These are phyloP conservation scores for Perizoma flavofasciatum DNA, from an alignment of 2,888 invertebrate genomes.

Conservation along the genomic window DNA sequence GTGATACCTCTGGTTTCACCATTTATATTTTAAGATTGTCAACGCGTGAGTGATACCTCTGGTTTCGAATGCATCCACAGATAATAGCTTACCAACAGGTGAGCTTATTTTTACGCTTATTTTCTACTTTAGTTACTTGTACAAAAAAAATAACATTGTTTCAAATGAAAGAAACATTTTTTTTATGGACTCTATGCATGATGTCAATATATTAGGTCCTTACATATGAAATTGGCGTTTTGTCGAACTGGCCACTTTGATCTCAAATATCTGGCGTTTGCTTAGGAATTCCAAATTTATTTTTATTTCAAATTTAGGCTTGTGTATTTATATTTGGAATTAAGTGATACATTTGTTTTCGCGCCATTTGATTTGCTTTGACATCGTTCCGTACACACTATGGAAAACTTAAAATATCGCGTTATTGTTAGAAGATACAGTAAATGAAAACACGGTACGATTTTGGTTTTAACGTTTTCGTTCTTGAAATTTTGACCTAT, in stretches of 20 bases:
- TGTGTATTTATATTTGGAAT: constrained; percentile 2
- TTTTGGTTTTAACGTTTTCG: constrained; percentile 32
- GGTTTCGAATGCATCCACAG: too few species aligned
- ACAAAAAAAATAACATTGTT: too few species aligned
- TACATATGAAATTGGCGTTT: constrained; percentile 2
- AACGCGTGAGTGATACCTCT: too few species aligned
- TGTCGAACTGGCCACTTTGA: background rate
- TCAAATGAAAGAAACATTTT: too few species aligned
- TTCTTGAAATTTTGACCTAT: constrained; percentile 37
- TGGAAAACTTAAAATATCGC: constrained; percentile 28
- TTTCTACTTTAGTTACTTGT: too few species aligned
- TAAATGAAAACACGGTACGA: constrained; percentile 31
- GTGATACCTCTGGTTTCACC: too few species aligned
- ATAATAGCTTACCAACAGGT: too few species aligned
- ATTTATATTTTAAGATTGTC: too few species aligned
- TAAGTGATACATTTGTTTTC: constrained; percentile 3
- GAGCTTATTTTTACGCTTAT: too few species aligned
- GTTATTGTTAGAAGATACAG: constrained; percentile 5
- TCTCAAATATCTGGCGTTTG: constrained; percentile 33
- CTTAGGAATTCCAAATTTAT: constrained; percentile 9
- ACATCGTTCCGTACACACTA: constrained; percentile 20
- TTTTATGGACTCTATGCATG: too few species aligned
- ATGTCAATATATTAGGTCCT: background rate
- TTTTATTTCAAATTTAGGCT: background rate
- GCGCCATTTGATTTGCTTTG: constrained; percentile 8